Evolutionary conservation across 2,888 invertebrate genomes (phyloP).

Genomic region (Xanthorhoe spadicearia): DNA sequence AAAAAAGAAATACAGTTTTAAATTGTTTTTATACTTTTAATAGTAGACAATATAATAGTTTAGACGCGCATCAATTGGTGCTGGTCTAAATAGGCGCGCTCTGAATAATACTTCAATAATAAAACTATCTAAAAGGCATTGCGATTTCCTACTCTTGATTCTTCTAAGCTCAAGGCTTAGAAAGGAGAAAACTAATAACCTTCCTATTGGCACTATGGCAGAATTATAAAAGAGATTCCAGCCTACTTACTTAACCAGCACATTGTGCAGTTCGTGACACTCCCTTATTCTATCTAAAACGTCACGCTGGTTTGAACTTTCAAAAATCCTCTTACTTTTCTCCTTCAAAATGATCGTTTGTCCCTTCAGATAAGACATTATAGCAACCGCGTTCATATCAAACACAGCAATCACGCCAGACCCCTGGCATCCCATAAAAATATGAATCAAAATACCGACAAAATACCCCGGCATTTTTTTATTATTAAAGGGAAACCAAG

Average conservation of each 20-base stretch:
- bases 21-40: too few relatives aligned
- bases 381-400: conserved; percentile 61
- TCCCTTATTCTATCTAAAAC: conserved; percentile 59
- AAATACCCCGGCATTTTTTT: conserved; percentile 62
- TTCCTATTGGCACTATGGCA: background rate
- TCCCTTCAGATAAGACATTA: conserved; percentile 69
- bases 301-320: conserved; percentile 23
- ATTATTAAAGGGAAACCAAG: conserved; percentile 72
- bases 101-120: too few relatives aligned
- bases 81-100: too few relatives aligned
- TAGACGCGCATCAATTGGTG: too few relatives aligned
- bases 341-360: conserved; percentile 60
- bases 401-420: conserved; percentile 58
- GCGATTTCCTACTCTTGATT: too few relatives aligned
- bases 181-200: too few relatives aligned
- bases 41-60: too few relatives aligned
- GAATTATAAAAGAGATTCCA: background rate
- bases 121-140: too few relatives aligned
- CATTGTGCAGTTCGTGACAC: conserved; percentile 65
- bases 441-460: conserved; percentile 54
- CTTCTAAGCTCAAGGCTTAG: too few relatives aligned
- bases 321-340: conserved; percentile 58
- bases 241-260: conserved; percentile 58
- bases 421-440: conserved; percentile 56
- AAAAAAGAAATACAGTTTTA: conserved; percentile 34